Base-by-base conservation (phyloP, 2,113 vertebrate genomes). In the Lycocorax pyrrhopterus region DNA sequence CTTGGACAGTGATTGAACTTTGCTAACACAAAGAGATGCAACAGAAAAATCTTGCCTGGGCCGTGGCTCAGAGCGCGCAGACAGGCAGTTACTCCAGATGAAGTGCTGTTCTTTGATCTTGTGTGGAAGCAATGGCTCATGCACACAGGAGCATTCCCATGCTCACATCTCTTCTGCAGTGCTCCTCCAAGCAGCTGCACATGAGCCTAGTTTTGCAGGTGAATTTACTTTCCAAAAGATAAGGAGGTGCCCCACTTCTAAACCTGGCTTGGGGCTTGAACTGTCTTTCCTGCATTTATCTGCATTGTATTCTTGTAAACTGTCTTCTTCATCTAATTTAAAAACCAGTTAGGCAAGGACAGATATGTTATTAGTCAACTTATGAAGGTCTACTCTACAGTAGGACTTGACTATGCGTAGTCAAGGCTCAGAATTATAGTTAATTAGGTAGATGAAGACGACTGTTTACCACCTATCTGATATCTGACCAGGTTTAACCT, bases 241-340 rank as follows among this genome's bases (percentile, higher is more conserved):
- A 95, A 84, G 10, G 25, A 76, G 58, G 19, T 12, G 5, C 14
- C 62, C 41, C 71, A 66, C 56, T 93, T 88, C 62, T 49, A 88
- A 85, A 94, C 49, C 37, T 88, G 73, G 85, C 87, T 88, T 82
- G 67, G 53, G 87, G 78, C 85, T 82, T 64, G 35, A 82, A 79
- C 59, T 82, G 52, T 69, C 58, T 85, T 64, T 84, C 47, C 37
- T 85, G 46, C 21, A 75, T 73, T 84, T 89, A 69, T 87, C 77
- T 89, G 52, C 56, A 75, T 46, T 64, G 74, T 72, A 85, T 91
- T 87, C 52, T 72, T 82, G 62, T n/a, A 84, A 90, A 74, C n/a
- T 62, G 27, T 59, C 74, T 53, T 84, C 56, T 56, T 72, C 33
- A 76, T 76, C 51, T 62, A 66, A 76, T 73, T 79, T 49, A 60